Evolutionary conservation across 1,140 invertebrate genomes (phyloP).

Genomic region (Caenorhabditis inopinata): DNA sequence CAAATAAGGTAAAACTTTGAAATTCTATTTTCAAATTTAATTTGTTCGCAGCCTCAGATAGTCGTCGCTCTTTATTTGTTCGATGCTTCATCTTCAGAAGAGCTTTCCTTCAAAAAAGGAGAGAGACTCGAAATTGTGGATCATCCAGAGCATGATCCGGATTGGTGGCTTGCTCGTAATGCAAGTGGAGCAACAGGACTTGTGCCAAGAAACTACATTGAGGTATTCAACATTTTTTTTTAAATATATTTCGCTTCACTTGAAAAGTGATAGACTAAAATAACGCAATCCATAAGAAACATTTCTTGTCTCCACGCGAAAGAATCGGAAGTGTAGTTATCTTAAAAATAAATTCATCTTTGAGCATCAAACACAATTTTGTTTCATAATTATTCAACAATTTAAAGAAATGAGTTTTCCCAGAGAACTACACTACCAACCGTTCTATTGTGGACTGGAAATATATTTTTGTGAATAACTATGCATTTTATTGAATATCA

Average conservation of each 20-base stretch:
- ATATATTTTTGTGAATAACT: no score
- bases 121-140: conserved; percentile 91
- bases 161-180: conserved; percentile 95
- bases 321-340: no score
- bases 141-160: conserved; percentile 89
- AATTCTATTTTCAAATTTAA: neutral
- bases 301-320: no score
- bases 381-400: no score
- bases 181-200: conserved; percentile 82
- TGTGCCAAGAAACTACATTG: conserved; percentile 93
- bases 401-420: no score
- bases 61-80: conserved; percentile 91
- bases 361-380: no score
- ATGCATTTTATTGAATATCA: no score
- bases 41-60: conserved; percentile 76
- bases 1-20: neutral
- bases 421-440: no score
- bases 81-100: conserved; percentile 90
- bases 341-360: no score
- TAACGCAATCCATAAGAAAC: no score
- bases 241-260: conserved; percentile 1
- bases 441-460: no score
- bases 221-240: conserved; percentile 65
- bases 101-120: conserved; percentile 90
- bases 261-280: no score